Conservation (phyloP, 2,888 invertebrate species). For the Cataglyphis rosenhaueri region DNA sequence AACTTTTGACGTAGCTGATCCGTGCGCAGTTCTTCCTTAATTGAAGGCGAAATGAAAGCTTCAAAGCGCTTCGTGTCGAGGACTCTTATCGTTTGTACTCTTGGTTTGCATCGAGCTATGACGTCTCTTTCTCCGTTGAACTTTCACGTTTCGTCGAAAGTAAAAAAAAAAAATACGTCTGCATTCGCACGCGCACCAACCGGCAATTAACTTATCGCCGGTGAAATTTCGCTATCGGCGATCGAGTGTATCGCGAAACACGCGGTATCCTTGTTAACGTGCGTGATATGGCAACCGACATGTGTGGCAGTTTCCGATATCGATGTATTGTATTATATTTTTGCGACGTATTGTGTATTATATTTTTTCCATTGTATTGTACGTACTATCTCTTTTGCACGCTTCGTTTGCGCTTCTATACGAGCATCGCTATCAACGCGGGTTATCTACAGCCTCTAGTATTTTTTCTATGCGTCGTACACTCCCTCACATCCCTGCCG, state of each 20-base stretch:
- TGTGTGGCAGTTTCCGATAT: not conserved
- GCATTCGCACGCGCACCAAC: not conserved
- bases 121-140: constrained; percentile 1
- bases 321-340: not conserved
- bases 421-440: constrained; percentile 16
- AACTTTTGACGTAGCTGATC: too few relatives aligned
- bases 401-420: constrained; percentile 6
- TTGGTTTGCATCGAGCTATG: constrained; percentile 14
- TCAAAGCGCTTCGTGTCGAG: not conserved
- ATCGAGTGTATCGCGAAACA: not conserved
- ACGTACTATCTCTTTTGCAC: not conserved
- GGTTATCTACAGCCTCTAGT: constrained; percentile 49
- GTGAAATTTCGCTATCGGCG: constrained; percentile 26
- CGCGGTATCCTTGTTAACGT: not conserved
- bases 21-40: too few relatives aligned
- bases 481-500: constrained; percentile 28
- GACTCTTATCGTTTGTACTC: not conserved
- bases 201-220: constrained; percentile 24
- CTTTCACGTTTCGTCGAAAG: constrained; percentile 6
- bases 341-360: not conserved
- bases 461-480: constrained; percentile 35
- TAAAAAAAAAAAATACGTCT: constrained; percentile 21
- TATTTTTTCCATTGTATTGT: not conserved
- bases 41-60: constrained; percentile 30
- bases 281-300: not conserved